A percentile compares a stretch with the other conserved stretches of the same genome.
phyloP scores from a whole-genome alignment of 2,113 vertebrate genomes.

The Noturus placidus region DNA sequence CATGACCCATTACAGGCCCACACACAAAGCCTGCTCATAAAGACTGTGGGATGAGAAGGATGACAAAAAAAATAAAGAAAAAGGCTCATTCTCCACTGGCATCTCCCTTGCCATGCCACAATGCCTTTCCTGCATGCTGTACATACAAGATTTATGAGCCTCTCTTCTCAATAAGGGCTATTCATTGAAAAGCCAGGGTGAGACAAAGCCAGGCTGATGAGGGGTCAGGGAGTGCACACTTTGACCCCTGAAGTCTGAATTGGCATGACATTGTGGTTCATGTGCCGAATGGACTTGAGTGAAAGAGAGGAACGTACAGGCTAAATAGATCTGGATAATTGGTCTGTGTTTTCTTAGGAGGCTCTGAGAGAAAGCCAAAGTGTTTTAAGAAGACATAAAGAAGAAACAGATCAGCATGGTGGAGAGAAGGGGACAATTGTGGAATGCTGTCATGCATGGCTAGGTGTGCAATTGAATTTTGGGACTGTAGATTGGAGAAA shows the following conservation, averaged over 20 bases:
- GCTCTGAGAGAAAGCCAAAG: constrained; percentile 27
- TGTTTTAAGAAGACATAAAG: constrained; percentile 30
- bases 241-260: constrained; percentile 65
- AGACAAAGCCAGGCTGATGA: constrained; percentile 56
- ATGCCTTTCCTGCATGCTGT: constrained; percentile 58
- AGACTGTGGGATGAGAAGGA: constrained; percentile 18
- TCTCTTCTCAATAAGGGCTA: constrained; percentile 57
- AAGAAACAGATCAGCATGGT: constrained; percentile 26
- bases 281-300: constrained; percentile 66
- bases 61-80: background rate
- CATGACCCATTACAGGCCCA: constrained; percentile 44
- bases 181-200: constrained; percentile 57
- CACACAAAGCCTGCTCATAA: constrained; percentile 41
- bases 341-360: constrained; percentile 52
- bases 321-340: constrained; percentile 58
- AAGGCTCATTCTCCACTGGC: constrained; percentile 43
- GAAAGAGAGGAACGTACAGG: constrained; percentile 54
- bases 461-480: constrained; percentile 31
- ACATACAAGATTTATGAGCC: constrained; percentile 62
- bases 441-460: constrained; percentile 22
- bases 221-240: constrained; percentile 64
- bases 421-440: constrained; percentile 14
- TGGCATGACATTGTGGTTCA: constrained; percentile 67
- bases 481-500: background rate
- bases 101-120: constrained; percentile 56